A percentile compares a stretch with the other conserved stretches of the same genome.
Evolutionary conservation across 2,113 vertebrate genomes (phyloP).

Genomic region (Leptodactylus fuscus): DNA sequence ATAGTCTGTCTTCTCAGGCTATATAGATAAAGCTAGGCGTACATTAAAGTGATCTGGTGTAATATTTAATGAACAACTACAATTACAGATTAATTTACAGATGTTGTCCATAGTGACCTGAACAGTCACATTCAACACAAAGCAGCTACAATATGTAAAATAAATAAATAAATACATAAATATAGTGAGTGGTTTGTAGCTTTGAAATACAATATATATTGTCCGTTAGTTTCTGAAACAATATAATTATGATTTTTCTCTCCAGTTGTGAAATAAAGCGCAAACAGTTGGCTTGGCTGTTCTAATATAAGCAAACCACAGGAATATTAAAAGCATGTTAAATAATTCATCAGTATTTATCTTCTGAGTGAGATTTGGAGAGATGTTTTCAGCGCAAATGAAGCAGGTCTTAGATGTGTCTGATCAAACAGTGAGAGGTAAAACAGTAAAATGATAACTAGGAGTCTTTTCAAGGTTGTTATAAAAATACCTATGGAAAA

Average conservation of each 20-base stretch:
- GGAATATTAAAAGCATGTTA: slow-evolving; percentile 32
- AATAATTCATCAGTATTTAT: slow-evolving; percentile 41
- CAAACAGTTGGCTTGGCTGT: not conserved
- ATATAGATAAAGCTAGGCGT: not conserved
- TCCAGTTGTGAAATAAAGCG: not conserved
- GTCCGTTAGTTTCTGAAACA: no score
- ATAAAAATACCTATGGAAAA: not conserved
- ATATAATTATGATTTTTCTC: not conserved
- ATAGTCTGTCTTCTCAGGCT: not conserved
- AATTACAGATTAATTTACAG: not conserved
- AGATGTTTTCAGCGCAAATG: slow-evolving; percentile 34
- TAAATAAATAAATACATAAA: not conserved
- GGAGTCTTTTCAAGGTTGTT: slow-evolving; percentile 31
- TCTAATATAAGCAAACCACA: not conserved
- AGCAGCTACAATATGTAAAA: not conserved
- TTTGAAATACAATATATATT: not conserved
- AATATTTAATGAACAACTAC: not conserved
- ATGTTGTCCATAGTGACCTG: not conserved
- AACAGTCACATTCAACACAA: not conserved
- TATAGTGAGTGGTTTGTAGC: not conserved
- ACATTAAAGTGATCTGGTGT: no score
- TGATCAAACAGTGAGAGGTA: slow-evolving; percentile 27
- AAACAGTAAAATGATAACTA: not conserved
- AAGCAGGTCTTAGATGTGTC: slow-evolving; percentile 42
- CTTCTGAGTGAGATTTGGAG: not conserved